phyloP scores from a whole-genome alignment of 2,888 invertebrate genomes.

The Linnaemya vulpina region DNA sequence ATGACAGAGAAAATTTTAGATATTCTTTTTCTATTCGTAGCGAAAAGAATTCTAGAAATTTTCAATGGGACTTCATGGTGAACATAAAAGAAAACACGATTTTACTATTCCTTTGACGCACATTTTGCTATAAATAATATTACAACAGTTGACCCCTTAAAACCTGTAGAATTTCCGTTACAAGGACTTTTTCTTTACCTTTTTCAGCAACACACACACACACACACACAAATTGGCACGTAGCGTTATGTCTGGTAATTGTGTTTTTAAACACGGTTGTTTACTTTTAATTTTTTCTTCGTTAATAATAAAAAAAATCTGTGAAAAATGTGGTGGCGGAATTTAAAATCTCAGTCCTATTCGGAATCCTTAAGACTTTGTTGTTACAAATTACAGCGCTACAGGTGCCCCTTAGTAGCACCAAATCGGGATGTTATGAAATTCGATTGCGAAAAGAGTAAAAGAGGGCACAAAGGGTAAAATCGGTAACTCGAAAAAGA shows the following conservation, averaged over 20 bases:
- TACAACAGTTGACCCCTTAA: slow-evolving; percentile 25
- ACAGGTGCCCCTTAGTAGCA: too few species aligned
- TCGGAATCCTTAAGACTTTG: too few species aligned
- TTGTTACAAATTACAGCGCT: too few species aligned
- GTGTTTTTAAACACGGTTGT: not conserved
- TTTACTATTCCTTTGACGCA: slow-evolving; percentile 18
- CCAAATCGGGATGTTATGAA: too few species aligned
- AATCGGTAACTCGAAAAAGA: too few species aligned
- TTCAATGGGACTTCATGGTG: not conserved
- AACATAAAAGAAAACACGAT: not conserved
- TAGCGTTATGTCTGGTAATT: slow-evolving; percentile 16
- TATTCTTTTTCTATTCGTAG: too few species aligned
- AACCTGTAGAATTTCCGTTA: slow-evolving; percentile 32
- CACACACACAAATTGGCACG: slow-evolving; percentile 9
- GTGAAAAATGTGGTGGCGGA: too few species aligned
- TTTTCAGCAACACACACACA: not conserved
- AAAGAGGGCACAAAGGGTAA: too few species aligned
- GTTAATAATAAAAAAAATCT: too few species aligned
- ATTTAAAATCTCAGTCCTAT: too few species aligned
- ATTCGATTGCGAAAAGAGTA: too few species aligned
- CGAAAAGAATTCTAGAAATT: slow-evolving; percentile 14
- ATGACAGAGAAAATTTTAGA: not conserved
- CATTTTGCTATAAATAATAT: not conserved
- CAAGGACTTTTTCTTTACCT: slow-evolving; percentile 5
- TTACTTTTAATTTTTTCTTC: too few species aligned